These are phyloP conservation scores for Aurelia aurita complex sp. Pacific DNA, from an alignment of 30 jellyfish, hydroid and myxozoan species.

Conservation along the genomic window DNA sequence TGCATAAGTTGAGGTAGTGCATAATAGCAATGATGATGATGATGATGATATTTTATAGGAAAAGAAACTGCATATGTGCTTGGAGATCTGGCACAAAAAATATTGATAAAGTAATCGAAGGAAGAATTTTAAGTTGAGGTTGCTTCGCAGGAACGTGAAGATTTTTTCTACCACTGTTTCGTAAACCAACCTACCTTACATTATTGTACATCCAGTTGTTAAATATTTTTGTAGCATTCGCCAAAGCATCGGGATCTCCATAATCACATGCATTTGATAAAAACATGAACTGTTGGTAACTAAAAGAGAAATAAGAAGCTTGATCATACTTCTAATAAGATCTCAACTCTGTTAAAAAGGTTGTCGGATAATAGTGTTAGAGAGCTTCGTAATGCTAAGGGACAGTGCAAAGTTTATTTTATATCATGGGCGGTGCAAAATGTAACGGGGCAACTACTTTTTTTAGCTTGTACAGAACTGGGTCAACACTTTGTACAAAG, in stretches of 20 bases:
- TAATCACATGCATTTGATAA: slow-evolving; percentile 72
- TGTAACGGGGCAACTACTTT: too few relatives aligned
- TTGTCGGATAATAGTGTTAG: too few relatives aligned
- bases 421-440: too few relatives aligned
- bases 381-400: too few relatives aligned
- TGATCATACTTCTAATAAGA: too few relatives aligned
- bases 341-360: too few relatives aligned
- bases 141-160: background rate
- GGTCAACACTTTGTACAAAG: too few relatives aligned
- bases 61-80: background rate
- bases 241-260: slow-evolving; percentile 75
- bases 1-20: background rate
- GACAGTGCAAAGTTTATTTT: too few relatives aligned
- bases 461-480: too few relatives aligned
- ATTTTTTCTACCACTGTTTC: background rate
- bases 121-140: too few relatives aligned
- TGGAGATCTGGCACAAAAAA: background rate
- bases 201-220: slow-evolving; percentile 81
- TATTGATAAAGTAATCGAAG: too few relatives aligned
- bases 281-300: slow-evolving; percentile 54
- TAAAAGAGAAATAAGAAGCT: background rate
- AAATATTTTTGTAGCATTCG: slow-evolving; percentile 55
- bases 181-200: slow-evolving; percentile 39
- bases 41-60: background rate
- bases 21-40: background rate